A percentile compares a stretch with the other conserved stretches of the same genome.
These are phyloP conservation scores for Celastrina argiolus DNA, from an alignment of 2,888 invertebrate species.

Conservation along the genomic window DNA sequence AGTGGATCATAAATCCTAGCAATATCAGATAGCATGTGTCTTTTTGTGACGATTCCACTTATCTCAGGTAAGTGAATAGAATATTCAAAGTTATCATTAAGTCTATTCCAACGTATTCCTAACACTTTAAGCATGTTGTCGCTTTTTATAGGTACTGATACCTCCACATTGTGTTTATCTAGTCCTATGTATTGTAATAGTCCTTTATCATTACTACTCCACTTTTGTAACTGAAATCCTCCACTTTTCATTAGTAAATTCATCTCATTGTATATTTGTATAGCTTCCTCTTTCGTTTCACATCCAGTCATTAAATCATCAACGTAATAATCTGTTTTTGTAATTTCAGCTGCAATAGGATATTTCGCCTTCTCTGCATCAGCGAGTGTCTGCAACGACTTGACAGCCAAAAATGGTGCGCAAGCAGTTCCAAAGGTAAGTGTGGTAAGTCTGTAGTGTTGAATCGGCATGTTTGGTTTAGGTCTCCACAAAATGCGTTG, in stretches of 20 bases:
- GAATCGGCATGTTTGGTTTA: background rate
- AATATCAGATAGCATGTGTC: slow-evolving; percentile 34
- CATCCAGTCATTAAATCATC: slow-evolving; percentile 24
- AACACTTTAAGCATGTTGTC: slow-evolving; percentile 34
- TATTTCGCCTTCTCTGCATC: background rate
- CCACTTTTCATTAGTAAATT: slow-evolving; percentile 33
- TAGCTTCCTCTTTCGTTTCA: slow-evolving; percentile 31
- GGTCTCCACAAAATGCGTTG: slow-evolving; percentile 13
- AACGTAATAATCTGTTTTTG: background rate
- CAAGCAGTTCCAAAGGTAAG: slow-evolving; percentile 14
- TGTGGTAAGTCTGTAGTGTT: background rate
- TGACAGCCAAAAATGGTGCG: slow-evolving; percentile 16
- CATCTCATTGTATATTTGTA: slow-evolving; percentile 33
- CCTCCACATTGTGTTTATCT: slow-evolving; percentile 10
- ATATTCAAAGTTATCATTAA: slow-evolving; percentile 33
- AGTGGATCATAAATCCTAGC: slow-evolving; percentile 37
- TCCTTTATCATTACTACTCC: slow-evolving; percentile 34
- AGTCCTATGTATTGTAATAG: slow-evolving; percentile 31
- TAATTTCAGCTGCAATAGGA: background rate
- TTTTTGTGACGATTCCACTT: slow-evolving; percentile 30
- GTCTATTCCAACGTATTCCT: slow-evolving; percentile 37
- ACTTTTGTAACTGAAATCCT: slow-evolving; percentile 38
- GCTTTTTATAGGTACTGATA: slow-evolving; percentile 26
- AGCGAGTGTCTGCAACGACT: slow-evolving; percentile 28
- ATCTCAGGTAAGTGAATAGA: slow-evolving; percentile 27